Evolutionary conservation across 2,888 invertebrate genomes (phyloP).

Genomic region (Ophion ellenae): DNA sequence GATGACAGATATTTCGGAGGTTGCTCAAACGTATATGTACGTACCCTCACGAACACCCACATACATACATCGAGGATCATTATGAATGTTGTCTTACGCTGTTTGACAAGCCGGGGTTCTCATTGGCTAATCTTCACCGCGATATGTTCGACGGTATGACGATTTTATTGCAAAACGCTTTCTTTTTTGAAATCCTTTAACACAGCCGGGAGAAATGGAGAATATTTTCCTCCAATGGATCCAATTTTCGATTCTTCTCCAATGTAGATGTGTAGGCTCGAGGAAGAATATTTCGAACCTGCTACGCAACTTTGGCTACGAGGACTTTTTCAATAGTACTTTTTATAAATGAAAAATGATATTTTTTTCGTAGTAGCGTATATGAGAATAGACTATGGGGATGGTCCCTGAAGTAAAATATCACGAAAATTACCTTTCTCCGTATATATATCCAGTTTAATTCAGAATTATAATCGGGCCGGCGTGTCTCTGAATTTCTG

Average conservation of each 20-base stretch:
- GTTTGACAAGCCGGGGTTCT: constrained; percentile 77
- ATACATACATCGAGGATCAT: constrained; percentile 68
- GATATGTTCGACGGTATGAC: not conserved
- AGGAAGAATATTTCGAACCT: not conserved
- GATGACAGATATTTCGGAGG: constrained; percentile 72
- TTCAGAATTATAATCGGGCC: constrained; percentile 64
- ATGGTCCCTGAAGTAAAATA: not conserved
- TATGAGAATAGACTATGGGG: not conserved
- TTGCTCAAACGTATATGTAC: not conserved
- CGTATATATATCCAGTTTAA: constrained; percentile 27
- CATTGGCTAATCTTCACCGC: constrained; percentile 50
- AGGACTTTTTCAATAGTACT: not conserved
- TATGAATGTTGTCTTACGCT: constrained; percentile 78
- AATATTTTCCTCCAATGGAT: constrained; percentile 28
- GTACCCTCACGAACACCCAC: not conserved
- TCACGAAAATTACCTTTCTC: not conserved
- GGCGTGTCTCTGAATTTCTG: constrained; percentile 69
- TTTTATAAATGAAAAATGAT: not conserved
- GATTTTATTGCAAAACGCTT: not conserved
- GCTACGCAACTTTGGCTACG: not conserved
- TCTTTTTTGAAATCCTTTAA: not conserved
- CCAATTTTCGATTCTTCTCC: not conserved
- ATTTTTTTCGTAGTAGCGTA: not conserved
- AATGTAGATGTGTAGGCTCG: constrained; percentile 13
- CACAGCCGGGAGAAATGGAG: not conserved